phyloP scores from a whole-genome alignment of 2,888 invertebrate genomes.

The Drosophila austrosaltans region DNA sequence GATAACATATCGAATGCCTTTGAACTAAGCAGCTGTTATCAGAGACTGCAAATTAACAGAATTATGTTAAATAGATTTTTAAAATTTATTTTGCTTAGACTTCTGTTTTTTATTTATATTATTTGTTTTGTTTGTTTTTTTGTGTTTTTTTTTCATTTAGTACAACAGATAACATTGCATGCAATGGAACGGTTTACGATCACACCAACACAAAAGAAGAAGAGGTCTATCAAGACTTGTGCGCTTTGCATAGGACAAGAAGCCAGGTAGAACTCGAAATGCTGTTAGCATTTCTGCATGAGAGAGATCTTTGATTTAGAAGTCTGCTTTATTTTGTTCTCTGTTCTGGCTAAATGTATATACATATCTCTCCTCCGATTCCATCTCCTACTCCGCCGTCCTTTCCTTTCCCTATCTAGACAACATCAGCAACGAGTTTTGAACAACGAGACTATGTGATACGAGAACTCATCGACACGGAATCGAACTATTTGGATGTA shows the following conservation, averaged over 20 bases:
- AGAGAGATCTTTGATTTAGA: constrained; percentile 16
- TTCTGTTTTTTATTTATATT: constrained; percentile 37
- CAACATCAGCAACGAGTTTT: constrained; percentile 85
- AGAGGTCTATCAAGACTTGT: constrained; percentile 97
- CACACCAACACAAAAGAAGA: constrained; percentile 88
- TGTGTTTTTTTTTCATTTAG: constrained; percentile 76
- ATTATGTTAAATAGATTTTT: constrained; percentile 11
- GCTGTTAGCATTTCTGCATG: constrained; percentile 33
- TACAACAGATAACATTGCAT: constrained; percentile 85
- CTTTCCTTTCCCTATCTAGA: constrained; percentile 51
- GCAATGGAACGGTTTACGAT: constrained; percentile 83
- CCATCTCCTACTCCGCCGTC: constrained; percentile 17
- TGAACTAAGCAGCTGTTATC: no score
- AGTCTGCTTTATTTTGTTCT: not conserved
- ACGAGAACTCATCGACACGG: constrained; percentile 97
- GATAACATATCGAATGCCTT: no score
- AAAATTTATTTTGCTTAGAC: constrained; percentile 18
- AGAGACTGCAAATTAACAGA: no score
- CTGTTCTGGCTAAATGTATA: not conserved
- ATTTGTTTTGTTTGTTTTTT: constrained; percentile 34
- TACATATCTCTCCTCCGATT: not conserved
- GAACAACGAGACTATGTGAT: constrained; percentile 97
- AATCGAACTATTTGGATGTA: constrained; percentile 97
- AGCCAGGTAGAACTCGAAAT: constrained; percentile 83
- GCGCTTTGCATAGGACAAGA: constrained; percentile 87